phyloP scores from a whole-genome alignment of 92 coral and sea anemone species.

The Virgularia gustaviana region DNA sequence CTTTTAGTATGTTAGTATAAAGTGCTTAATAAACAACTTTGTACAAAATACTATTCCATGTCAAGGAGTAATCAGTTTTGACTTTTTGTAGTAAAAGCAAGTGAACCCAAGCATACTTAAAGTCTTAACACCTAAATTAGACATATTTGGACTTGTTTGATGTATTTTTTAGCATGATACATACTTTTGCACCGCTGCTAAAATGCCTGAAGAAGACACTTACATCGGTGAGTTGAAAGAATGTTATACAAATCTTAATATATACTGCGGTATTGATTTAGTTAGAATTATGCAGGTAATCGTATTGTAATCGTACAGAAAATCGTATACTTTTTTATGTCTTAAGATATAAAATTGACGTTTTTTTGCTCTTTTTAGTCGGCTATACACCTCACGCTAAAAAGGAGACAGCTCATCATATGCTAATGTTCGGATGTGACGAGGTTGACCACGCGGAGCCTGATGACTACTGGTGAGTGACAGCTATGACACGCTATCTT shows the following conservation, averaged over 20 bases:
- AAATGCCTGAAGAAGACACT: slow-evolving; percentile 52
- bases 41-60: not conserved
- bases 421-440: slow-evolving; percentile 86
- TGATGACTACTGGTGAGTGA: slow-evolving; percentile 7
- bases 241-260: not conserved
- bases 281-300: too few relatives aligned
- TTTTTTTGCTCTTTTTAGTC: too few relatives aligned
- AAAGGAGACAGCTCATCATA: slow-evolving; percentile 92
- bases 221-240: slow-evolving; percentile 63
- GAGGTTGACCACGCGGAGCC: not conserved
- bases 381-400: slow-evolving; percentile 92
- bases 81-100: too few relatives aligned
- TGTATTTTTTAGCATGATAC: slow-evolving; percentile 71
- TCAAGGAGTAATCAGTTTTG: too few relatives aligned
- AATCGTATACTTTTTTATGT: too few relatives aligned
- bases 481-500: not conserved
- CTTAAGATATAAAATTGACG: too few relatives aligned
- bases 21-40: slow-evolving; percentile 16
- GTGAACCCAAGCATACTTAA: too few relatives aligned
- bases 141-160: too few relatives aligned
- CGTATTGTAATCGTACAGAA: too few relatives aligned
- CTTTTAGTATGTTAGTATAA: too few relatives aligned
- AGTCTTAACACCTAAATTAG: too few relatives aligned
- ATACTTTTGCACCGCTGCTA: slow-evolving; percentile 73
- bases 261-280: not conserved